Evolutionary conservation across 2,888 invertebrate genomes (phyloP).

Genomic region (Pemphredon lugubris): DNA sequence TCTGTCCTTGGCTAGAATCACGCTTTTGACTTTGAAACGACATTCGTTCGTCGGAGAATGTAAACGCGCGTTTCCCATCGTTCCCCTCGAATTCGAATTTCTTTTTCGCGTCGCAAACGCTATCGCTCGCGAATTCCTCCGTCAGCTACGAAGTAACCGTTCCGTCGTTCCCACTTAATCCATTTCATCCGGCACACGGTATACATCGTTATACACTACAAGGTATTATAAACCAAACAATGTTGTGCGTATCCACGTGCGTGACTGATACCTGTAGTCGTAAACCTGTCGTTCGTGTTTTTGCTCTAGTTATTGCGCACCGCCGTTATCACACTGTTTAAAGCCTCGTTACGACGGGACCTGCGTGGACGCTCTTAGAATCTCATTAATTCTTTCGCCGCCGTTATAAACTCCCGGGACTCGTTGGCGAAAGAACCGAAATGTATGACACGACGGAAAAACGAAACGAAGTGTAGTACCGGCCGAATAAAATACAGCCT

Average conservation of each 20-base stretch:
- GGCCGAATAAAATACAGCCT: slow-evolving; percentile 32
- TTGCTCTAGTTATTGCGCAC: slow-evolving; percentile 67
- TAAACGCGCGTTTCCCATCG: no score
- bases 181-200: slow-evolving; percentile 55
- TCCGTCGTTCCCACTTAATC: slow-evolving; percentile 43
- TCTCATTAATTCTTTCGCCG: slow-evolving; percentile 8
- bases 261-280: slow-evolving; percentile 72
- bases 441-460: background rate
- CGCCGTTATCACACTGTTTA: slow-evolving; percentile 65
- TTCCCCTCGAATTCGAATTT: no score
- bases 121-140: slow-evolving; percentile 7
- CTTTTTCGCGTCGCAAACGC: no score
- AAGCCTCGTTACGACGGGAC: slow-evolving; percentile 62
- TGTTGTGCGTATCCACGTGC: slow-evolving; percentile 70
- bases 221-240: slow-evolving; percentile 67
- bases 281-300: slow-evolving; percentile 71
- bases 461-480: background rate
- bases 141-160: slow-evolving; percentile 31
- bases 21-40: no score
- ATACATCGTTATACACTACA: slow-evolving; percentile 59
- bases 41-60: no score
- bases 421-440: slow-evolving; percentile 8
- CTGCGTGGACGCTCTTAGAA: slow-evolving; percentile 69
- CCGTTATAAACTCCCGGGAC: slow-evolving; percentile 19
- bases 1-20: no score